A percentile compares a stretch with the other conserved stretches of the same genome.
phyloP scores from a whole-genome alignment of 2,113 vertebrate species.

The Orycteropus afer region DNA sequence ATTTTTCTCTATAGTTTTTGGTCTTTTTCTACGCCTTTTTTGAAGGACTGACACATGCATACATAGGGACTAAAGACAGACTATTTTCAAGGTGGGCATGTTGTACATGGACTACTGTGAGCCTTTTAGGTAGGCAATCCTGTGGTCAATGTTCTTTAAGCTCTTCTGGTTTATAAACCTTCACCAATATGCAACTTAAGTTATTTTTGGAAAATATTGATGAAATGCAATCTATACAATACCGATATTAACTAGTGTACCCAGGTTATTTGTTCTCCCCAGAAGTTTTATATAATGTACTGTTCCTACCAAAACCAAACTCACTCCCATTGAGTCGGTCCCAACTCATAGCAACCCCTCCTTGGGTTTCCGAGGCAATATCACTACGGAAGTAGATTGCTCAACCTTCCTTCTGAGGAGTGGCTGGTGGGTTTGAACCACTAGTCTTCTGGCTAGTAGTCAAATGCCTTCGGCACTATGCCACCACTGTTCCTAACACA shows the following conservation, averaged over 20 bases:
- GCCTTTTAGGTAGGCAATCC: not conserved
- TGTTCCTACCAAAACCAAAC: too few relatives aligned
- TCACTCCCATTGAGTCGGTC: too few relatives aligned
- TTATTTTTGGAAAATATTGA: not conserved
- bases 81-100: not conserved
- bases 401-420: too few relatives aligned
- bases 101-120: not conserved
- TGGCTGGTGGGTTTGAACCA: too few relatives aligned
- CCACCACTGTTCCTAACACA: too few relatives aligned
- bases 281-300: not conserved
- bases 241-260: not conserved
- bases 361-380: too few relatives aligned
- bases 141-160: not conserved
- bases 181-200: not conserved
- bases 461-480: too few relatives aligned
- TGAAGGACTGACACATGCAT: not conserved
- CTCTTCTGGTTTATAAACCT: not conserved
- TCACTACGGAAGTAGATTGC: too few relatives aligned
- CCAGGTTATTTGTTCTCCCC: not conserved
- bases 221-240: not conserved
- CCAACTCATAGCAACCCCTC: too few relatives aligned
- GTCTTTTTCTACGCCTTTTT: not conserved
- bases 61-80: not conserved
- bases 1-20: not conserved
- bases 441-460: too few relatives aligned